A percentile compares a stretch with the other conserved stretches of the same genome.
Conservation (phyloP, 2,113 vertebrate species). For the Grammomys surdaster region DNA sequence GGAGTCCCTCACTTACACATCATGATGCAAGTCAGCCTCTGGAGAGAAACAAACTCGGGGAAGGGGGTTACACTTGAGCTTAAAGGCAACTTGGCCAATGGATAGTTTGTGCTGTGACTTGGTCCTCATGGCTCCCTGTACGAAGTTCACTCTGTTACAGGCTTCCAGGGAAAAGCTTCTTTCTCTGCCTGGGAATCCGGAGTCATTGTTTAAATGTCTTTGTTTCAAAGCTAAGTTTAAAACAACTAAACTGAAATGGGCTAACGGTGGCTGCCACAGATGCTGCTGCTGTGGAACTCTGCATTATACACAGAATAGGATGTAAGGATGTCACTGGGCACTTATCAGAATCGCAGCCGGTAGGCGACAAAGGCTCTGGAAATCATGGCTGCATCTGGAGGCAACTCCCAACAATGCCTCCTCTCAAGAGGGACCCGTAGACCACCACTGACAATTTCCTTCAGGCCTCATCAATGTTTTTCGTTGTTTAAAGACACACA, state of each 20-base stretch:
- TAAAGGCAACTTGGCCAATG: not conserved
- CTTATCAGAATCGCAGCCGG: not conserved
- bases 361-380: conserved; percentile 26
- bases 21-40: not conserved
- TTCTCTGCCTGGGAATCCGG: not conserved
- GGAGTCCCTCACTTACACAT: not conserved
- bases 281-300: not conserved
- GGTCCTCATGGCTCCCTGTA: not conserved
- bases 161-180: not conserved
- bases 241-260: not conserved
- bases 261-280: conserved; percentile 38
- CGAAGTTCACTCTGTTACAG: not conserved
- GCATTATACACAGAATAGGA: conserved; percentile 5
- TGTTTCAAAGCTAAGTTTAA: conserved; percentile 57
- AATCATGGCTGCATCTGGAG: not conserved
- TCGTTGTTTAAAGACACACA: conserved; percentile 87
- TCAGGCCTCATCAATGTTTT: conserved; percentile 76
- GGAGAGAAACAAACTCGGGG: not conserved
- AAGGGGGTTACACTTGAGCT: not conserved
- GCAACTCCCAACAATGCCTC: not conserved
- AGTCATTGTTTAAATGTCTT: conserved; percentile 38
- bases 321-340: not conserved
- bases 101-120: not conserved
- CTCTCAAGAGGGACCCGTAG: not conserved
- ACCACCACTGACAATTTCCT: conserved; percentile 45